Conservation (phyloP, 2,888 invertebrate species). For the Drosophila aldrichi region DNA sequence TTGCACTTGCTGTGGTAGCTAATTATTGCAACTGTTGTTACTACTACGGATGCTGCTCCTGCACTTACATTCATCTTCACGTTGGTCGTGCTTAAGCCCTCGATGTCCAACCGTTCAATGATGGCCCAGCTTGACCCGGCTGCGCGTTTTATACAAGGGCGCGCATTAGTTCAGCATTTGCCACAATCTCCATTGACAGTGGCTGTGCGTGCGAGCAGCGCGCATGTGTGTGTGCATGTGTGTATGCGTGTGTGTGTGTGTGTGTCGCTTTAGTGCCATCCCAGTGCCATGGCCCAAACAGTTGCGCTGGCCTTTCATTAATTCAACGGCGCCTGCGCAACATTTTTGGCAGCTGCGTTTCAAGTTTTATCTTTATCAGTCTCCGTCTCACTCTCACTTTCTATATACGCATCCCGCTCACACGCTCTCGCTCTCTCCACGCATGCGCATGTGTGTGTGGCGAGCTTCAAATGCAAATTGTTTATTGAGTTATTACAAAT, state of each 20-base stretch:
- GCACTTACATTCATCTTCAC: constrained; percentile 82
- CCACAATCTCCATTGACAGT: neutral
- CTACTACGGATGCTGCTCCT: constrained; percentile 6
- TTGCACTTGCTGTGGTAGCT: constrained; percentile 24
- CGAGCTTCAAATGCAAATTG: constrained; percentile 61
- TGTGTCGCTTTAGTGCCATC: constrained; percentile 36
- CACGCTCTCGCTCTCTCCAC: neutral
- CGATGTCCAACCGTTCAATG: constrained; percentile 83
- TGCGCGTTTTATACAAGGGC: constrained; percentile 82
- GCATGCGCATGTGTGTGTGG: neutral
- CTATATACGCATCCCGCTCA: neutral
- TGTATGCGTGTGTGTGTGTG: constrained; percentile 10
- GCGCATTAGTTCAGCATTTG: constrained; percentile 37
- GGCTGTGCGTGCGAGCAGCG: constrained; percentile 13
- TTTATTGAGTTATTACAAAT: constrained; percentile 59
- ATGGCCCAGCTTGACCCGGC: constrained; percentile 73
- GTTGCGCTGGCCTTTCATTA: constrained; percentile 59
- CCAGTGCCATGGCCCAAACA: constrained; percentile 51
- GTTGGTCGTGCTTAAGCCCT: constrained; percentile 80
- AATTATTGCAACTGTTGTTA: constrained; percentile 1
- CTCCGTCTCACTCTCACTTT: constrained; percentile 2
- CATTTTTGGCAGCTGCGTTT: constrained; percentile 26
- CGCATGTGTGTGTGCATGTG: constrained; percentile 17
- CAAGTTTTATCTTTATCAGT: constrained; percentile 35
- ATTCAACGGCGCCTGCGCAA: constrained; percentile 62